Evolutionary conservation across 2,888 invertebrate genomes (phyloP).

Genomic region (Cryptocheilus praepositus): DNA sequence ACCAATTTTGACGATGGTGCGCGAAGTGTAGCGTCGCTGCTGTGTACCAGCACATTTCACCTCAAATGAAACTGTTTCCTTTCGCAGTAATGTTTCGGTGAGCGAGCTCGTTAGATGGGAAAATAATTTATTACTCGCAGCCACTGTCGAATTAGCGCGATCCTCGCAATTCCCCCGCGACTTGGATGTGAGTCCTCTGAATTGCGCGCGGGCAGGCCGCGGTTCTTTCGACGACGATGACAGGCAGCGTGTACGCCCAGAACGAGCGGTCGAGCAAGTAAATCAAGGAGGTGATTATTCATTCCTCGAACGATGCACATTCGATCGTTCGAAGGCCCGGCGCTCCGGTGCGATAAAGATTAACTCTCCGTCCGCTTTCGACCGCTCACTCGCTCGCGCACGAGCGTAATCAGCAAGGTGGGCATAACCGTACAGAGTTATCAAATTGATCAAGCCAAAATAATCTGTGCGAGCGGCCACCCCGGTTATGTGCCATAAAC

Average conservation of each 20-base stretch:
- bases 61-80: background rate
- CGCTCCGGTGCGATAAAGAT: conserved; percentile 44
- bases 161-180: too few relatives aligned
- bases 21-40: too few relatives aligned
- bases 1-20: too few relatives aligned
- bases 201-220: background rate
- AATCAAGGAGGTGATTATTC: conserved; percentile 21
- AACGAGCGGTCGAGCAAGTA: background rate
- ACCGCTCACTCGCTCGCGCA: conserved; percentile 25
- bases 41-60: too few relatives aligned
- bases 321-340: conserved; percentile 29
- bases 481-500: conserved; percentile 74
- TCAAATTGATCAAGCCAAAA: conserved; percentile 75
- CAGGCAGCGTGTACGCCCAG: background rate
- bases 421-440: conserved; percentile 70
- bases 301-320: conserved; percentile 23
- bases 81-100: background rate
- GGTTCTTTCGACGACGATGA: background rate
- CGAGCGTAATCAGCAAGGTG: conserved; percentile 67
- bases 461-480: conserved; percentile 71
- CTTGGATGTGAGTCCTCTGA: background rate
- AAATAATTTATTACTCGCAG: background rate
- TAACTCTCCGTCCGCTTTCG: conserved; percentile 30
- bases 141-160: background rate
- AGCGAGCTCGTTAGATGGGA: background rate